phyloP scores from a whole-genome alignment of 37 sponge, comb jelly and placozoan species.

The Cliona cf. orientalis region DNA sequence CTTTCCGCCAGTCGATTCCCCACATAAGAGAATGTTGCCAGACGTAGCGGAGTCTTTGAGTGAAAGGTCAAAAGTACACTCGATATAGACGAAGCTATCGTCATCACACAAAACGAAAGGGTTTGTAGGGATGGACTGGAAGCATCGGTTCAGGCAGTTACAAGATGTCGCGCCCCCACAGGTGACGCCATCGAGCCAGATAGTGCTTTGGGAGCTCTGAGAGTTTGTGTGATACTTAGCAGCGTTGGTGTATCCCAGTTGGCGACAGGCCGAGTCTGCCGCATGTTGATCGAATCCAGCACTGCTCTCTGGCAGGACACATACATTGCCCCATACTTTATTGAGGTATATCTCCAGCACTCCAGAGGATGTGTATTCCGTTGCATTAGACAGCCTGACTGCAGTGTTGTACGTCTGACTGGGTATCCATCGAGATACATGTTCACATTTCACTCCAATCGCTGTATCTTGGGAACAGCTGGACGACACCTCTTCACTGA shows the following conservation, averaged over 20 bases:
- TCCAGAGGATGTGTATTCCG: constrained; percentile 10
- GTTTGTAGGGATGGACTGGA: background rate
- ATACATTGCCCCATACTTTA: constrained; percentile 7
- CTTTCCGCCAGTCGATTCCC: constrained; percentile 1
- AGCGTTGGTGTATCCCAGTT: constrained; percentile 25
- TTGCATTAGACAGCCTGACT: no score
- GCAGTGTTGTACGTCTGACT: constrained; percentile 1
- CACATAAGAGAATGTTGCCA: constrained; percentile 1
- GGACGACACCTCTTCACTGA: background rate
- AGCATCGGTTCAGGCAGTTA: constrained; percentile 5
- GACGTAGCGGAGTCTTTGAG: background rate
- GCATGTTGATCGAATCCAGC: background rate
- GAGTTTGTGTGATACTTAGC: background rate
- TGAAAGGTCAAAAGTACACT: background rate
- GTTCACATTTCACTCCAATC: constrained; percentile 10
- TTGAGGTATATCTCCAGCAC: constrained; percentile 7
- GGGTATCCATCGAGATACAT: background rate
- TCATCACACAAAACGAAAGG: background rate
- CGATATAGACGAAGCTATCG: background rate
- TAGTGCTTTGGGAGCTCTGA: background rate
- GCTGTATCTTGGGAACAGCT: constrained; percentile 14
- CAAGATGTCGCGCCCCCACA: background rate
- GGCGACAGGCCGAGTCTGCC: constrained; percentile 10
- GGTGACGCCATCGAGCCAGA: background rate
- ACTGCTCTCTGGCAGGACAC: no score